Conservation (phyloP, 2,797 vertebrate species). For the Austrolebias charrua region DNA sequence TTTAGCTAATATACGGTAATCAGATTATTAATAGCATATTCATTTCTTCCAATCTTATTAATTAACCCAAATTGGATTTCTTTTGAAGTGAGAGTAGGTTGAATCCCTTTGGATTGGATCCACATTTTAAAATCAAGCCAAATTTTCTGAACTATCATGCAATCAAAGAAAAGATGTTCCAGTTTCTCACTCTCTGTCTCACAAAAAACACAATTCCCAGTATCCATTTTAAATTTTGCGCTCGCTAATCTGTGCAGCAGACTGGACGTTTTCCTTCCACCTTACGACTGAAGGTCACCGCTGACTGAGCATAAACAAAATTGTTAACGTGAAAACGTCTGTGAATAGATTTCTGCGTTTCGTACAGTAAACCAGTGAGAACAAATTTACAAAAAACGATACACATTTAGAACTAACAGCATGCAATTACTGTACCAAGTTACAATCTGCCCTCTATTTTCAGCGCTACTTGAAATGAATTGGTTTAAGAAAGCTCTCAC, state of each 20-base stretch:
- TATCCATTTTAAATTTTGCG: not conserved
- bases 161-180: no score
- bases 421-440: slow-evolving; percentile 1
- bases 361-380: not conserved
- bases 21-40: no score
- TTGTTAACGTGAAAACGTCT: not conserved
- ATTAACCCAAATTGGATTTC: no score
- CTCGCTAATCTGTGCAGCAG: slow-evolving; percentile 34
- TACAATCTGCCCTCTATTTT: slow-evolving; percentile 14
- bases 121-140: no score
- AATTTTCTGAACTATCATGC: no score
- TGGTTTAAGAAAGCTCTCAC: slow-evolving; percentile 8
- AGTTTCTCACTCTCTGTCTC: no score
- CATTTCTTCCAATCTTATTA: no score
- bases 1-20: no score
- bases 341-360: not conserved
- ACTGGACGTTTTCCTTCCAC: slow-evolving; percentile 20
- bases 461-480: slow-evolving; percentile 6
- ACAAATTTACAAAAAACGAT: slow-evolving; percentile 2
- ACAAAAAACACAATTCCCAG: no score
- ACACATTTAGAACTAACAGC: slow-evolving; percentile 6
- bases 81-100: no score
- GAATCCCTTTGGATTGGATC: no score
- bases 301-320: slow-evolving; percentile 19
- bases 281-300: slow-evolving; percentile 33